phyloP scores from a whole-genome alignment of 2,113 vertebrate genomes.

The Caretta caretta region DNA sequence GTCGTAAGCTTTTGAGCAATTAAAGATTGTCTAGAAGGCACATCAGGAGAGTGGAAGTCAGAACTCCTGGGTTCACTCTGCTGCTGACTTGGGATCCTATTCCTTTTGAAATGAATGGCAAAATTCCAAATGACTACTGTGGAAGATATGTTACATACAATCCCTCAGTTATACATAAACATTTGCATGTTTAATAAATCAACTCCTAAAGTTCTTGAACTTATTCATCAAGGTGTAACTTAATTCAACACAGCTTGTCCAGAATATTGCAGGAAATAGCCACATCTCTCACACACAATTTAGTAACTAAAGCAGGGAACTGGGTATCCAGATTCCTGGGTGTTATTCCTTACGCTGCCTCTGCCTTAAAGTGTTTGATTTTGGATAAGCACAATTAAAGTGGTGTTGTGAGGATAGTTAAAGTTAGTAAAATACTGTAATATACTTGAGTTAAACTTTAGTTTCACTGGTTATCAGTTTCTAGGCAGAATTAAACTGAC shows the following conservation, averaged over 20 bases:
- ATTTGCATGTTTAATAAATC: background rate
- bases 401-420: background rate
- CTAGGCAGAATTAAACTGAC: background rate
- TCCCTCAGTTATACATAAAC: background rate
- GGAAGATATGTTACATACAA: background rate
- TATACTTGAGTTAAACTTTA: background rate
- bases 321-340: background rate
- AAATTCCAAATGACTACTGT: background rate
- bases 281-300: background rate
- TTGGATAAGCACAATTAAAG: background rate
- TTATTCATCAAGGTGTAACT: background rate
- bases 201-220: background rate
- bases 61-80: background rate
- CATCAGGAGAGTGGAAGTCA: no score
- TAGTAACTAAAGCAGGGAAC: background rate
- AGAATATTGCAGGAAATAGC: background rate
- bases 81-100: background rate
- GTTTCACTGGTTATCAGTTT: background rate
- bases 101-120: background rate
- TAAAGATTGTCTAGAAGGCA: no score
- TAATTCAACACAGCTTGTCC: background rate
- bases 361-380: fast-evolving
- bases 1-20: no score
- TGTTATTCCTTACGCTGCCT: background rate
- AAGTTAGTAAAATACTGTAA: background rate